Evolutionary conservation across 2,888 invertebrate species (phyloP).

Genomic region (Melanotus villosus): DNA sequence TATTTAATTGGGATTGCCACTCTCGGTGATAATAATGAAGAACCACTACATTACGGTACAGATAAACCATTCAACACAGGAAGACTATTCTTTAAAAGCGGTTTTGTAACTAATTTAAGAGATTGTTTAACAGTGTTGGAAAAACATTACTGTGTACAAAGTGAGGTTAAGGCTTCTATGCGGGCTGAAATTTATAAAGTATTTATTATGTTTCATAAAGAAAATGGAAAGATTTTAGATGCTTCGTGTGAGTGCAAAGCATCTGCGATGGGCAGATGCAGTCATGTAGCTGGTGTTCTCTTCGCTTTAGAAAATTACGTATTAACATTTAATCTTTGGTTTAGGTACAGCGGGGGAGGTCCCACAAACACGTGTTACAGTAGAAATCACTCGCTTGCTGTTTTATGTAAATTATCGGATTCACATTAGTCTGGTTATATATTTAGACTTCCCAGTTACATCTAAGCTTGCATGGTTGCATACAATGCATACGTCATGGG

Average conservation of each 20-base stretch:
- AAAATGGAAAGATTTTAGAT: conserved; percentile 20
- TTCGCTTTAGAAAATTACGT: conserved; percentile 43
- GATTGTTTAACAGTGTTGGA: background rate
- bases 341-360: background rate
- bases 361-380: background rate
- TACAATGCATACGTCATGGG: no score
- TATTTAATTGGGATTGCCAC: background rate
- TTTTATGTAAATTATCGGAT: no score
- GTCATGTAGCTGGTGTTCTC: conserved; percentile 46
- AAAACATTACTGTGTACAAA: conserved; percentile 4
- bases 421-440: no score
- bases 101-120: background rate
- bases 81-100: conserved; percentile 20
- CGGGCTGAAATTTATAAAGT: background rate
- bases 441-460: no score
- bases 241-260: conserved; percentile 46
- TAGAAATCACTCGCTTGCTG: no score
- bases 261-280: conserved; percentile 25
- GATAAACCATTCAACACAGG: background rate
- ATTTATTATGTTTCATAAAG: background rate
- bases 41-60: conserved; percentile 3
- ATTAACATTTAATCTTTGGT: conserved; percentile 5
- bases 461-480: no score
- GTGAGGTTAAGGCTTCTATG: conserved; percentile 11
- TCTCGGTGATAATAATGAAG: background rate